Conservation (phyloP, 2,797 vertebrate species). For the Hemibagrus guttatus region DNA sequence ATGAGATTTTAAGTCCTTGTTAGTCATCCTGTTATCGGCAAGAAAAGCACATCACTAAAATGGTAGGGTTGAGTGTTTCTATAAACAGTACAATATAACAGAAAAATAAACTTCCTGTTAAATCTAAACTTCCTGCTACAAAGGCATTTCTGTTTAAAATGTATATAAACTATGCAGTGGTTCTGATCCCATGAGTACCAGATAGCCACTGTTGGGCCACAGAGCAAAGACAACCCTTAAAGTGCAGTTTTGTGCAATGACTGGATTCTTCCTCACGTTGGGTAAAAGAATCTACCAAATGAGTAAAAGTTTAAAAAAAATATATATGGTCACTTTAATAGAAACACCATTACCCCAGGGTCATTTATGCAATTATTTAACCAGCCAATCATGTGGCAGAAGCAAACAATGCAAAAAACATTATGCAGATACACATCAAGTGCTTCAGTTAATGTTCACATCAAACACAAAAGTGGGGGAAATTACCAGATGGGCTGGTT, state of each 20-base stretch:
- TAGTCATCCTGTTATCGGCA: conserved; percentile 53
- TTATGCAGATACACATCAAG: not conserved
- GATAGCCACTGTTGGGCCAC: conserved; percentile 17
- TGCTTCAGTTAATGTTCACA: not conserved
- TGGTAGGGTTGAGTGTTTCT: not conserved
- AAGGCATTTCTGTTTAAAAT: conserved; percentile 13
- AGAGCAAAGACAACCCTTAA: not conserved
- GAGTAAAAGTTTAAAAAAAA: not conserved
- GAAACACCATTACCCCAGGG: not conserved
- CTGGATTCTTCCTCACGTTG: not conserved
- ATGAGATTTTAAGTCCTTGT: conserved; percentile 48
- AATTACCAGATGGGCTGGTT: not conserved
- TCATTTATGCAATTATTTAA: not conserved
- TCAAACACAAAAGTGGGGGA: not conserved
- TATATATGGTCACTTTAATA: not conserved
- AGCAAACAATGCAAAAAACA: not conserved
- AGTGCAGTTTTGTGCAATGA: not conserved
- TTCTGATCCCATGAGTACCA: not conserved
- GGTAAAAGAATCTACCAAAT: not conserved
- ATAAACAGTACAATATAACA: conserved; percentile 15
- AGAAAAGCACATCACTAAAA: conserved; percentile 38
- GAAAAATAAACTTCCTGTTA: not conserved
- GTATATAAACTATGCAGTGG: conserved; percentile 9
- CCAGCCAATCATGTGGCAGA: not conserved
- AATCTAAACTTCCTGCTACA: conserved; percentile 27